Percentiles rank a stretch among this genome's conserved stretches.
These are phyloP conservation scores for Leptopilina boulardi DNA, from an alignment of 1,140 invertebrate species.

Conservation along the genomic window DNA sequence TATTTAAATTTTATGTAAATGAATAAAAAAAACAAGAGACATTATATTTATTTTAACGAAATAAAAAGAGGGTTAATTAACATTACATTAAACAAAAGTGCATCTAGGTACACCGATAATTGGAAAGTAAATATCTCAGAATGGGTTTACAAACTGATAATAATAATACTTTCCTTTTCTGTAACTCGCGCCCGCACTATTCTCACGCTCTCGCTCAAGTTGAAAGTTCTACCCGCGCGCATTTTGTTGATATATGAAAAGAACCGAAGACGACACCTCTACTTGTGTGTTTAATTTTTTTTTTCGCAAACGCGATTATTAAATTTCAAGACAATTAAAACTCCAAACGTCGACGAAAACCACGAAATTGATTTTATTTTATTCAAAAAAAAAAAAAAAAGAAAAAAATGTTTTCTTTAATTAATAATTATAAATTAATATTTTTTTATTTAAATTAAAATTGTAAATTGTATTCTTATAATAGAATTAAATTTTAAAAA, in stretches of 20 bases:
- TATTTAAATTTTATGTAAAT: too few species aligned
- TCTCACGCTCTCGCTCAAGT: conserved; percentile 13
- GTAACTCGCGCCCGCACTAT: background rate
- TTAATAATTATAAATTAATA: too few species aligned
- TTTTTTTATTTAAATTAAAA: too few species aligned
- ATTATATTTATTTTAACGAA: too few species aligned
- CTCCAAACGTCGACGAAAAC: too few species aligned
- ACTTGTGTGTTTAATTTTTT: background rate
- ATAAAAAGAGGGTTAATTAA: background rate
- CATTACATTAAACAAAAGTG: background rate
- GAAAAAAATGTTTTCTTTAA: too few species aligned
- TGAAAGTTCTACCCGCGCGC: background rate
- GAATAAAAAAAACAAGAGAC: background rate
- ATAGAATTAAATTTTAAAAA: background rate
- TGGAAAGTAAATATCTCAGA: background rate
- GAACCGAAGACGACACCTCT: background rate
- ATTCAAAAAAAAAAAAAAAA: too few species aligned
- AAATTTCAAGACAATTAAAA: background rate
- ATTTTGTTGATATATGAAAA: conserved; percentile 1
- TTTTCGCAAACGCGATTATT: background rate
- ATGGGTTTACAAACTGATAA: background rate
- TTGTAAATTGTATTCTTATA: too few species aligned
- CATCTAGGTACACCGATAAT: too few species aligned
- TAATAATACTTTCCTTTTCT: conserved; percentile 13
- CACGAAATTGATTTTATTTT: too few species aligned